Conservation (phyloP, 2,113 vertebrate species). For the Marmota monax region DNA sequence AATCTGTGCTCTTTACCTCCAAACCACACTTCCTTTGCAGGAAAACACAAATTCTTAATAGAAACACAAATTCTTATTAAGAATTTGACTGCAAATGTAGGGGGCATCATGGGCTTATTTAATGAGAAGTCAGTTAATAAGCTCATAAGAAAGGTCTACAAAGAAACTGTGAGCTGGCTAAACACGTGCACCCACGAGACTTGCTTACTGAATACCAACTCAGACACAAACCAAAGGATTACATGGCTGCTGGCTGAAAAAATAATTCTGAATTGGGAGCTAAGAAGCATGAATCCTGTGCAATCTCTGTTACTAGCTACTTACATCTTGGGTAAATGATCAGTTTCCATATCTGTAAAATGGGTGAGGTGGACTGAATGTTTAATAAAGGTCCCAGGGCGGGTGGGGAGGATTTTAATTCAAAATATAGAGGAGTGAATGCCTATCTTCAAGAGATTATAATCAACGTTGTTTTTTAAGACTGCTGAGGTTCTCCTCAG, state of each 20-base stretch:
- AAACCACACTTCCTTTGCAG: not conserved
- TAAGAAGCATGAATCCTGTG: not conserved
- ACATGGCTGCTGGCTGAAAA: not conserved
- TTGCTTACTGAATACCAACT: not conserved
- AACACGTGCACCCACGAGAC: not conserved
- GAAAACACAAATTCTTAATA: not conserved
- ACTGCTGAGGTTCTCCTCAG: not conserved
- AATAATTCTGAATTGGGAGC: not conserved
- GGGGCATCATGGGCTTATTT: not conserved
- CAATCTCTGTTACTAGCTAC: not conserved
- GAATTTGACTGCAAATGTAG: not conserved
- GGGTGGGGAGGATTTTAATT: not conserved
- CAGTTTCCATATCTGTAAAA: not conserved
- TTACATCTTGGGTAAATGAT: not conserved
- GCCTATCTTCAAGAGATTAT: not conserved
- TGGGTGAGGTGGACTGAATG: not conserved
- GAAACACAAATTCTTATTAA: not conserved
- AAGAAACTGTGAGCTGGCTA: not conserved
- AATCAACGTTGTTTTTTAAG: not conserved
- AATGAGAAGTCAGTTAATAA: not conserved
- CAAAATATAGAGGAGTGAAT: not conserved
- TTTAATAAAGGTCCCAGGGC: not conserved
- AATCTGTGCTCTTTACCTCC: not conserved
- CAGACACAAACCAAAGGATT: not conserved
- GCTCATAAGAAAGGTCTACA: not conserved